These are phyloP conservation scores for Agriotes lineatus DNA, from an alignment of 2,888 invertebrate species.

Conservation along the genomic window DNA sequence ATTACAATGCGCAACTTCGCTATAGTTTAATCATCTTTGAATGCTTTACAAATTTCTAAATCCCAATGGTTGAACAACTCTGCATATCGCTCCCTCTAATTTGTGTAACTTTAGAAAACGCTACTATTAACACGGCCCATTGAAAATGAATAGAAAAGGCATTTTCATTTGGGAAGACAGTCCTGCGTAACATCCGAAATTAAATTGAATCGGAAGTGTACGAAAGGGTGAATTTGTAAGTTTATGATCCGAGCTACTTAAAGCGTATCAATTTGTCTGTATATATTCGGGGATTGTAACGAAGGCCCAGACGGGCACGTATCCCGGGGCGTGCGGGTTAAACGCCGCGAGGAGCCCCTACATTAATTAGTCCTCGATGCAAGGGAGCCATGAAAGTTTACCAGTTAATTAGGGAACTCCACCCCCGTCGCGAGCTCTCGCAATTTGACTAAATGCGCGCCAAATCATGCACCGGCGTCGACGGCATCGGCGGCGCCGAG, in stretches of 20 bases:
- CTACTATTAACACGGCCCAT: too few relatives aligned
- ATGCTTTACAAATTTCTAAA: too few relatives aligned
- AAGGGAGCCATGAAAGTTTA: slow-evolving; percentile 67
- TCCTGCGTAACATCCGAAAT: too few relatives aligned
- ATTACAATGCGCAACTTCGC: too few relatives aligned
- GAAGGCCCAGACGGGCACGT: slow-evolving; percentile 45
- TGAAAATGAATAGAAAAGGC: too few relatives aligned
- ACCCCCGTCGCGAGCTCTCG: slow-evolving; percentile 59
- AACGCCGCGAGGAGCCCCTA: slow-evolving; percentile 52
- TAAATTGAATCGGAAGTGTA: background rate
- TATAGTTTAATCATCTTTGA: too few relatives aligned
- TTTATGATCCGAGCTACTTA: slow-evolving; percentile 20
- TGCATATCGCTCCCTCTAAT: too few relatives aligned
- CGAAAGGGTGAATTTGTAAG: slow-evolving; percentile 13
- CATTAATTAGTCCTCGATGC: slow-evolving; percentile 67
- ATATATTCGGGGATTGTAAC: slow-evolving; percentile 42
- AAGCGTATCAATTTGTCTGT: slow-evolving; percentile 43
- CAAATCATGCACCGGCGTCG: slow-evolving; percentile 48
- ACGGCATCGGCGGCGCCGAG: slow-evolving; percentile 20
- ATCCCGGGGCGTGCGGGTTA: slow-evolving; percentile 49
- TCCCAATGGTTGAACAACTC: too few relatives aligned
- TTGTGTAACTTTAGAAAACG: too few relatives aligned
- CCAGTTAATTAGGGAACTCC: slow-evolving; percentile 67
- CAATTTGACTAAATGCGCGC: slow-evolving; percentile 59
- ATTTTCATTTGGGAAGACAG: too few relatives aligned